These are phyloP conservation scores for Enteromius paludinosus DNA, from an alignment of 2,797 vertebrate species.

Conservation along the genomic window DNA sequence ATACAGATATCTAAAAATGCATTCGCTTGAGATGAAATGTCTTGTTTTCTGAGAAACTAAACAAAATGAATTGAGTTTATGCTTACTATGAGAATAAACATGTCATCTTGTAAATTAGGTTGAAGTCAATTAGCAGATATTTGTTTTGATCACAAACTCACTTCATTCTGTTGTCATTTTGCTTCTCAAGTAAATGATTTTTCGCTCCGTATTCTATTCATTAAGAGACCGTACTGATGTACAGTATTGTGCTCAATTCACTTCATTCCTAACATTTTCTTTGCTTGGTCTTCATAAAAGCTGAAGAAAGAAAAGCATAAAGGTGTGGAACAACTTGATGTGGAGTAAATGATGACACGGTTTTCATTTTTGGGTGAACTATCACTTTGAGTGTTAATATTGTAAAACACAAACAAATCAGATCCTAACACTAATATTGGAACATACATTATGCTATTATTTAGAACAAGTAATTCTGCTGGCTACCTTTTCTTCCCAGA, in stretches of 20 bases:
- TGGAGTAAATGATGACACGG: not conserved
- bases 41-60: not conserved
- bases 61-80: not conserved
- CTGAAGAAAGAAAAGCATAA: not conserved
- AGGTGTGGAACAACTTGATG: not conserved
- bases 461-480: not conserved
- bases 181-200: not conserved
- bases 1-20: not conserved
- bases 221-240: not conserved
- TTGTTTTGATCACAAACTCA: not conserved
- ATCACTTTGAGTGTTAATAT: not conserved
- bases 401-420: not conserved
- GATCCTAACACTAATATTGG: not conserved
- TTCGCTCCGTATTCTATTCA: not conserved
- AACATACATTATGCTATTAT: not conserved
- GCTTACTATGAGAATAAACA: not conserved
- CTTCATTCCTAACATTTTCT: not conserved
- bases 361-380: not conserved
- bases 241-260: not conserved
- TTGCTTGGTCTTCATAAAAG: not conserved
- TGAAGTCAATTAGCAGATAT: not conserved
- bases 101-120: not conserved
- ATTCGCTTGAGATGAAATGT: not conserved
- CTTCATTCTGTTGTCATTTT: not conserved
- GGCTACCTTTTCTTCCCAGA: slow-evolving; percentile 96